Evolutionary conservation across 2,797 vertebrate species (phyloP), one percentile per base, ranked within the genome.

Genomic region (Aldrovandia affinis): DNA sequence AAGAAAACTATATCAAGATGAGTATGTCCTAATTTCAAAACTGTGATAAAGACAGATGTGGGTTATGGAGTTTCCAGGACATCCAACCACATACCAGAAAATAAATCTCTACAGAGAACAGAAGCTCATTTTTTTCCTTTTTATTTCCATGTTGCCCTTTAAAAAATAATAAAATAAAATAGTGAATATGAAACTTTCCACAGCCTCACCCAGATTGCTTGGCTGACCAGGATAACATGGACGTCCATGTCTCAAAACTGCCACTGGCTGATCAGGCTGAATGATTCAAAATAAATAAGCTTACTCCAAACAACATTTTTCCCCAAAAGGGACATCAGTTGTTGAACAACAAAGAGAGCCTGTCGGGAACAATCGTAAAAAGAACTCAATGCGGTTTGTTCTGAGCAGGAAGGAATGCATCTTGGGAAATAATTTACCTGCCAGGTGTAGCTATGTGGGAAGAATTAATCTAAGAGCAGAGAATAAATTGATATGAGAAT

Each of bases 121-220:
- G 18, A 47, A 15, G 39, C 39, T 65, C 9, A 2, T 81, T 81
- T 81, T 63, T 68, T 7, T 30, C 54, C 54, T 81, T 61, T 82
- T 83, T 85, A 78, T 85, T 85, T 78, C 59, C 42, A 85, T 82
- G 70, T 85, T 55, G 70, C 70, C 78, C 39, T 52, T 85, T 52
- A 83, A 80, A 63, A 85, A 85, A 85, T 81, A 81, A 85, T 36
- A 80, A 85, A 82, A 85, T 36, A 83, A 80, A 80, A 70, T 65
- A 70, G 61, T 63, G 77, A 75, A 75, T 83, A 84, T 52, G 79
- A 73, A 81, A 77, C 80, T 65, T 81, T 68, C 33, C 36, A 61
- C 73, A 81, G 83, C 79, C 79, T 75, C 28, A 33, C 42, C 54
- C 79, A 81, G 30, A 70, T 68, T 14, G 44, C 75, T 80, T 36